These are phyloP conservation scores for Drosophila rufa DNA, from an alignment of 1,140 invertebrate species.

Conservation along the genomic window DNA sequence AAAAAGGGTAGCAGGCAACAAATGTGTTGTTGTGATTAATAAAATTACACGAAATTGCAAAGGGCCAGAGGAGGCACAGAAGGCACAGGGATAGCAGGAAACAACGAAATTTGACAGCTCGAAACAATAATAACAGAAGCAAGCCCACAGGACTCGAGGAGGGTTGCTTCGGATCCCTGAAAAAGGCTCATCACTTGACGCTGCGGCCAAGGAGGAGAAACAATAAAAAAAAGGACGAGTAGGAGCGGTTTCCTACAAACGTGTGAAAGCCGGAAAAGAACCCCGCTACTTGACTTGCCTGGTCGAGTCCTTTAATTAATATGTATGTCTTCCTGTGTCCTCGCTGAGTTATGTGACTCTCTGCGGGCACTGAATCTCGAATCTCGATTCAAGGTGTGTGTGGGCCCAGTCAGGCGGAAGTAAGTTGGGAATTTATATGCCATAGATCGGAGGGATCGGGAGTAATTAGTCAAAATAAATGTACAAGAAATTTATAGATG, in stretches of 20 bases:
- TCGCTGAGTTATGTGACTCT: constrained; percentile 75
- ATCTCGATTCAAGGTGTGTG: constrained; percentile 44
- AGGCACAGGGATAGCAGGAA: constrained; percentile 24
- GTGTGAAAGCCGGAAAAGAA: constrained; percentile 74
- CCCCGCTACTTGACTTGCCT: constrained; percentile 67
- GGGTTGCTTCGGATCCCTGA: constrained; percentile 47
- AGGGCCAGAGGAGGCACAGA: constrained; percentile 20
- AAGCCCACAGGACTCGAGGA: constrained; percentile 40
- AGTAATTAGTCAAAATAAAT: constrained; percentile 71
- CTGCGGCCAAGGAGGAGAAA: constrained; percentile 44
- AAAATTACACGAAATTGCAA: constrained; percentile 75
- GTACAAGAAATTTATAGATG: constrained; percentile 49
- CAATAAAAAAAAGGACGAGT: constrained; percentile 9
- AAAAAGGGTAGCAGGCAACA: constrained; percentile 42
- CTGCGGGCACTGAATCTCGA: constrained; percentile 58
- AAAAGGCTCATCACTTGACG: constrained; percentile 77
- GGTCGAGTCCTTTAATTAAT: constrained; percentile 79
- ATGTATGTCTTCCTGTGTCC: constrained; percentile 69
- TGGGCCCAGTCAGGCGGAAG: constrained; percentile 56
- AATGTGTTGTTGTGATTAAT: constrained; percentile 83
- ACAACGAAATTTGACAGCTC: constrained; percentile 76
- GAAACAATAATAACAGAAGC: constrained; percentile 67
- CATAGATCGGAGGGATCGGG: constrained; percentile 5
- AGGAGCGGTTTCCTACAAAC: constrained; percentile 45
- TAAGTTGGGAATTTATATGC: constrained; percentile 71